These are phyloP conservation scores for Drosophila parthenogenetica DNA, from an alignment of 2,888 invertebrate species.

Conservation along the genomic window DNA sequence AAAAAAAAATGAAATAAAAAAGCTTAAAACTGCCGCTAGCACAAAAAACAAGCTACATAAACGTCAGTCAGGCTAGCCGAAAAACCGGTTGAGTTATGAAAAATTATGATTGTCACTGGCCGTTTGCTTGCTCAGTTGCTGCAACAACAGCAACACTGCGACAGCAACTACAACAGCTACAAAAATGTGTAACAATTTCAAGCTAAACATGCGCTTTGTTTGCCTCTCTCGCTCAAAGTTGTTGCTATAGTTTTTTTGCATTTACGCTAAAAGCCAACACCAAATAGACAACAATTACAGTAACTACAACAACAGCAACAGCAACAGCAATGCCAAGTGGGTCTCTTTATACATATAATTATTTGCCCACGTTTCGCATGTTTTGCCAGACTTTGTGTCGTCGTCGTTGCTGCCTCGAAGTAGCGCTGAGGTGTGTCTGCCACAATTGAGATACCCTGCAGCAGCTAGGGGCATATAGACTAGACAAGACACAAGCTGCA, in stretches of 20 bases:
- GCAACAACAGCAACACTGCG: slow-evolving; percentile 24
- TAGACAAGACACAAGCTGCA: slow-evolving; percentile 54
- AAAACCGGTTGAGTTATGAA: slow-evolving; percentile 79
- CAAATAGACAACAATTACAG: slow-evolving; percentile 78
- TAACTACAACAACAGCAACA: slow-evolving; percentile 45
- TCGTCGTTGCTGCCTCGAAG: slow-evolving; percentile 48
- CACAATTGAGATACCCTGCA: slow-evolving; percentile 9
- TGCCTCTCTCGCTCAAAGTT: slow-evolving; percentile 33
- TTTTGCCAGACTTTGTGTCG: slow-evolving; percentile 77
- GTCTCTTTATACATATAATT: slow-evolving; percentile 61
- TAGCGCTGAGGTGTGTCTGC: slow-evolving; percentile 52
- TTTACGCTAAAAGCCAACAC: slow-evolving; percentile 76
- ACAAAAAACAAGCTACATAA: slow-evolving; percentile 64
- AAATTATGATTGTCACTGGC: slow-evolving; percentile 80
- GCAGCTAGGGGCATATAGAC: slow-evolving; percentile 5
- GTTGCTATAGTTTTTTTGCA: slow-evolving; percentile 50
- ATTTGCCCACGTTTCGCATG: slow-evolving; percentile 79
- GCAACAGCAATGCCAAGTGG: slow-evolving; percentile 56
- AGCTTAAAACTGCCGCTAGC: slow-evolving; percentile 66
- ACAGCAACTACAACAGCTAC: slow-evolving; percentile 31
- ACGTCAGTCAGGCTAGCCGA: slow-evolving; percentile 66
- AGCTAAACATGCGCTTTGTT: slow-evolving; percentile 70
- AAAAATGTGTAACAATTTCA: slow-evolving; percentile 77
- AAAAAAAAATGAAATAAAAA: slow-evolving; percentile 45
- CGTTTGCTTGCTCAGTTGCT: slow-evolving; percentile 34